Percentiles rank a stretch among this genome's conserved stretches.
Conservation (phyloP, 2,113 vertebrate species). For the Choloepus hoffmanni region DNA sequence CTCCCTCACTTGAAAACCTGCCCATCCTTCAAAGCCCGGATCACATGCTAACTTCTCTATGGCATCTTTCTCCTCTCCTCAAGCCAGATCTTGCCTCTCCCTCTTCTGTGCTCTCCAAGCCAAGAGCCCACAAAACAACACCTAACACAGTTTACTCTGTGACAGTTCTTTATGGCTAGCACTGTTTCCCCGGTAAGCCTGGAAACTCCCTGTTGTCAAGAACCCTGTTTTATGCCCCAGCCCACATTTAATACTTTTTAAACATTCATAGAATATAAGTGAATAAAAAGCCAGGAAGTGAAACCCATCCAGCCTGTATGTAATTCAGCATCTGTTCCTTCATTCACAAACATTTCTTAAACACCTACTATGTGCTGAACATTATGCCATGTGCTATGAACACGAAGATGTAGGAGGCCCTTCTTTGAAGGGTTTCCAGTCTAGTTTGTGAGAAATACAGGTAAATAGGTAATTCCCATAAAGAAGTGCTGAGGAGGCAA, state of each 20-base stretch:
- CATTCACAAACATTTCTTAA: not conserved
- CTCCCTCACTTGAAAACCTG: not conserved
- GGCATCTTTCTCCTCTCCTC: too few relatives aligned
- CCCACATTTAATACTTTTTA: not conserved
- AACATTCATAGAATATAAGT: not conserved
- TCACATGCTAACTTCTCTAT: rapidly evolving
- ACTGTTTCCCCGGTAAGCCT: not conserved
- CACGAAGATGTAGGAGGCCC: not conserved
- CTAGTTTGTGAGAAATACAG: not conserved
- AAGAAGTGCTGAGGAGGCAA: not conserved
- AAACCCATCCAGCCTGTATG: rapidly evolving
- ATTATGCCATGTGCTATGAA: not conserved
- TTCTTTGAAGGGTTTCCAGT: not conserved
- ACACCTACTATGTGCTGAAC: not conserved
- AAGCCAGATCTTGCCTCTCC: not conserved
- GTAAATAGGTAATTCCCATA: not conserved
- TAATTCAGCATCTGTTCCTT: not conserved
- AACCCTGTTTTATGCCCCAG: not conserved
- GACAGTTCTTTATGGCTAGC: not conserved
- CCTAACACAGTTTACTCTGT: not conserved
- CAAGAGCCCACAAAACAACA: not conserved
- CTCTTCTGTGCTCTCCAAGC: not conserved
- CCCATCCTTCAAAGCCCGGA: not conserved
- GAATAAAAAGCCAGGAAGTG: not conserved
- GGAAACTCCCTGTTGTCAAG: not conserved